Evolutionary conservation across 2,113 vertebrate species (phyloP), one percentile per base, ranked within the genome.

Genomic region (Hippoglossus stenolepis): DNA sequence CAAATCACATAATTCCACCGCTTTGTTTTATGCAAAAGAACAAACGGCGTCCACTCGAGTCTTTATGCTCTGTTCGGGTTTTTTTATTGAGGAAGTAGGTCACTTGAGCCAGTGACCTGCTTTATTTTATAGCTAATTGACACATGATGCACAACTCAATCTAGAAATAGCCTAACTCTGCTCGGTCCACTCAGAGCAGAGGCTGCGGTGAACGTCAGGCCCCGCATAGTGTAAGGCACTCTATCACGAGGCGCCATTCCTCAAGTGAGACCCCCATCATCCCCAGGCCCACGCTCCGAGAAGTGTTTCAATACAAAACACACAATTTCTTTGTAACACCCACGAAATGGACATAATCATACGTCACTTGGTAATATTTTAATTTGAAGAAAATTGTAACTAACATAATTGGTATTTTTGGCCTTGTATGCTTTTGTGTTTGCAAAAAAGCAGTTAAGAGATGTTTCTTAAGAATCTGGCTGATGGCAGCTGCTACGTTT

Each of bases 111-210:
- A 54, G 23, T 87, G 87, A 84, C 82, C 85, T 75, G 76, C 73
- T 89, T 86, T 66, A 59, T 88, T 74, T 77, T 65, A 70, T 66
- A 66, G 45, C 13, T 76, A 81, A 77, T 78, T 79, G 75, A 88
- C 68, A 66, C 69, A 72, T 59, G 61, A 84, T 85, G 77, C 58
- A 57, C 58, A 53, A 64, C 31, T 31, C 13, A 31, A 57, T 86
- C 67, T 85, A 73, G 77, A 89, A 88, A 86, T 82, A 69, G 79
- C 77, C 60, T 61, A 3, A 40, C 71, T 56, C 18, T 35, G 24
- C 69, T 78, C 38, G 43, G 38, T 65, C 54, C 67, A 45, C 20
- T 56, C 6, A 28, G 21, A 64, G 18, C 59, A 65, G 58, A 38
- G 65, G 43, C 77, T 68, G 43, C 15, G 68, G 75, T 57, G 11